These are phyloP conservation scores for Cardinalis cardinalis DNA, from an alignment of 2,113 vertebrate genomes.

Conservation along the genomic window DNA sequence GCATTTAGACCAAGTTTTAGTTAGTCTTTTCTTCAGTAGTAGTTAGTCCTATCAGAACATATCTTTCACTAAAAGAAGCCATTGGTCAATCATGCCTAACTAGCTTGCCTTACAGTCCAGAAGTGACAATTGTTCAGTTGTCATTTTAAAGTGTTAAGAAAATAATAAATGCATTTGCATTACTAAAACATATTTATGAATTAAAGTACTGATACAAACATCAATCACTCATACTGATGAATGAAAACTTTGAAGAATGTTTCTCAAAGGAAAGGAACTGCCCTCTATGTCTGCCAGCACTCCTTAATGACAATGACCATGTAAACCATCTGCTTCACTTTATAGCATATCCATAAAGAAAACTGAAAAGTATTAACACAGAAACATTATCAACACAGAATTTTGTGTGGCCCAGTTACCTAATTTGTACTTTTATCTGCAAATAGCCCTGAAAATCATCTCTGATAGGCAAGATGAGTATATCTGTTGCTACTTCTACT, in stretches of 20 bases:
- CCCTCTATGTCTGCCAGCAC: neutral
- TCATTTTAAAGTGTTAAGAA: neutral
- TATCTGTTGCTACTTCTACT: neutral
- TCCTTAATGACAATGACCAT: neutral
- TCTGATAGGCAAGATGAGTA: neutral
- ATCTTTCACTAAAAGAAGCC: neutral
- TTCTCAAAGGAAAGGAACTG: neutral
- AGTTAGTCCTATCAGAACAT: neutral
- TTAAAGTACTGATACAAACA: neutral
- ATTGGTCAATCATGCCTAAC: neutral
- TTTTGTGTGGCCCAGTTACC: neutral
- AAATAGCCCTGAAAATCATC: neutral
- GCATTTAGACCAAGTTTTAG: neutral
- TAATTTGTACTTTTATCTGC: neutral
- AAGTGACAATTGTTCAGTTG: neutral
- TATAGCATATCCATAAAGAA: neutral
- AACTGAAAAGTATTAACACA: neutral
- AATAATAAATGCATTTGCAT: neutral
- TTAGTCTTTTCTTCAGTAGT: neutral
- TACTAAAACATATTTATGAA: neutral
- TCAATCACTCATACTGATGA: neutral
- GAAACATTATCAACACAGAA: neutral
- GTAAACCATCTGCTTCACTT: neutral
- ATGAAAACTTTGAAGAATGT: neutral
- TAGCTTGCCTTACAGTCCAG: neutral